Evolutionary conservation across 2,113 vertebrate species (phyloP).

Genomic region (Psettodes erumei): DNA sequence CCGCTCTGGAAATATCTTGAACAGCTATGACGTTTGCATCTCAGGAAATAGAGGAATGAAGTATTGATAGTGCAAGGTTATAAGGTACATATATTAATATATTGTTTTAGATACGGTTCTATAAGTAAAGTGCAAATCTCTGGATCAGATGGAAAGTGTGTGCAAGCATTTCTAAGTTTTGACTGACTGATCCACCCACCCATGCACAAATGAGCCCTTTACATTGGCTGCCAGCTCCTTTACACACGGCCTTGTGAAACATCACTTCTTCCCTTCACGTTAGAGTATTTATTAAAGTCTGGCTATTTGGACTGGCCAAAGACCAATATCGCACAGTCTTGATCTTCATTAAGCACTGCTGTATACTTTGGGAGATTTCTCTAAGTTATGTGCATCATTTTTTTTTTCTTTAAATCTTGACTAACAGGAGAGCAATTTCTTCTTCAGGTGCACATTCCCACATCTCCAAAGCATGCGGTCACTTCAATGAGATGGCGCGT

Average conservation of each 20-base stretch:
- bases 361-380: constrained; percentile 46
- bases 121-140: constrained; percentile 84
- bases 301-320: constrained; percentile 5
- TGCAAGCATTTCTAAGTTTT: constrained; percentile 74
- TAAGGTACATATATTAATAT: constrained; percentile 83
- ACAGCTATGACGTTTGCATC: constrained; percentile 63
- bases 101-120: constrained; percentile 76
- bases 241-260: constrained; percentile 42
- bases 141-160: constrained; percentile 77
- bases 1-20: constrained; percentile 53
- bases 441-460: constrained; percentile 15
- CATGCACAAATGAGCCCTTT: constrained; percentile 79
- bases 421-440: constrained; percentile 2
- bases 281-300: constrained; percentile 26
- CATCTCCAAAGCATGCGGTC: constrained; percentile 7
- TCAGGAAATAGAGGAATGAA: constrained; percentile 69
- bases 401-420: constrained; percentile 20
- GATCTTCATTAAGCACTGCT: constrained; percentile 16
- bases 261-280: constrained; percentile 22
- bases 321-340: constrained; percentile 6
- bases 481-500: constrained; percentile 18
- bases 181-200: constrained; percentile 65
- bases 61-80: constrained; percentile 81
- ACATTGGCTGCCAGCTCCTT: constrained; percentile 58
- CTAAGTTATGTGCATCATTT: constrained; percentile 30